These are phyloP conservation scores for Hemistola chrysoprasaria DNA, from an alignment of 2,888 invertebrate species.

Conservation along the genomic window DNA sequence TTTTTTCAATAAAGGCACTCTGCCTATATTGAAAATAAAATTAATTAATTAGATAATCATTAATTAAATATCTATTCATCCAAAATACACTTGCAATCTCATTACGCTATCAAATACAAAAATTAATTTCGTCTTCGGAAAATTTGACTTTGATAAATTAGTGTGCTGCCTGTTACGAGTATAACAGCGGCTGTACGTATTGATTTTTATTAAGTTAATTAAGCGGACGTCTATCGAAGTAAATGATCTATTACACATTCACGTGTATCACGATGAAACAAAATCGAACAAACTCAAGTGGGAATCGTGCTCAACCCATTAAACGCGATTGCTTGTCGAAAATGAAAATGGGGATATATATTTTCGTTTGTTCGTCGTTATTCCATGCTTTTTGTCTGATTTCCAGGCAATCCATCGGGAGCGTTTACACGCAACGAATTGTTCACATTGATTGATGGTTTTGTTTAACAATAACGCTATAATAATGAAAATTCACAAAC, in stretches of 20 bases:
- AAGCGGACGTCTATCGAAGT: conserved; percentile 9
- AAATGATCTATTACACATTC: conserved; percentile 42
- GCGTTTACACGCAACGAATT: conserved; percentile 69
- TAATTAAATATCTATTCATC: not conserved
- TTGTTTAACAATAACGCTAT: conserved; percentile 5
- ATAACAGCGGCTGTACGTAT: not conserved
- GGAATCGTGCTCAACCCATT: conserved; percentile 74
- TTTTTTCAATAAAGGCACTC: no score
- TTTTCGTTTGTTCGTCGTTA: conserved; percentile 68
- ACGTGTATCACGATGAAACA: conserved; percentile 65
- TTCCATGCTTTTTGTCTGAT: conserved; percentile 65
- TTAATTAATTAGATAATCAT: no score
- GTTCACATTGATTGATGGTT: conserved; percentile 63
- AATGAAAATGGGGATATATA: conserved; percentile 75
- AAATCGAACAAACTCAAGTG: conserved; percentile 75
- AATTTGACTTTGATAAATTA: conserved; percentile 24
- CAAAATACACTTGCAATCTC: not conserved
- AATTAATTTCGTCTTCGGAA: conserved; percentile 14
- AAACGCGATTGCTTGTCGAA: conserved; percentile 77
- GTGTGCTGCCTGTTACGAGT: conserved; percentile 8
- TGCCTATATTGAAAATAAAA: no score
- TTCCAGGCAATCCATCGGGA: conserved; percentile 69
- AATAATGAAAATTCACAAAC: not conserved
- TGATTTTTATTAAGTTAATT: no score
- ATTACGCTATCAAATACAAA: conserved; percentile 4